Evolutionary conservation across 2,888 invertebrate species (phyloP), one percentile per base, ranked within the genome.

Genomic region (Mythimna albipuncta): DNA sequence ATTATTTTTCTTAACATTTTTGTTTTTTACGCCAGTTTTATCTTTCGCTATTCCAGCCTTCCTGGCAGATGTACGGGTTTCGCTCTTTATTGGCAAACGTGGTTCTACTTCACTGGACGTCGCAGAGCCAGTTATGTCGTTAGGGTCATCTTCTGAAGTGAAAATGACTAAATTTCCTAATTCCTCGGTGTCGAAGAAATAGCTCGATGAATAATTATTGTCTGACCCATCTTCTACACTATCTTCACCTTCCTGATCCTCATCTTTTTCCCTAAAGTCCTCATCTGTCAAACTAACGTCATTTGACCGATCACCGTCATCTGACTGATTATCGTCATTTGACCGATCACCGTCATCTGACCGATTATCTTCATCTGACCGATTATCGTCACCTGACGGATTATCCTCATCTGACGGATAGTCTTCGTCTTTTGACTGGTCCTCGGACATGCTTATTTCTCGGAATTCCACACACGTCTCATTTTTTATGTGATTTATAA

Each of bases 381-480:
- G 4, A 44, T 44, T 13, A 44, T 13, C 10, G 11, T 44, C 44
- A 47, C 19, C 19, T 47, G 47, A 1, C 2, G 5, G 1, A 47
- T 47, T 19, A 47, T 16, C 47, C 5, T 47, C 47, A 16, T 47
- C 16, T 47, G 44, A 0, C 44, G 5, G 44, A 13, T 44, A 2
- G 6, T 16, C 13, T 47, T 5, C 47, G 5, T 16, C 7, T 5
- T 50, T 13, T 19, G 3, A 5, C 1, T 2, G 5, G 19, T 4
- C 6, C 6, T 13, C 7, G 2, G 19, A 16, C 26, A 6, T 16
- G 16, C 13, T 16, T n/a, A 89, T 63, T 41, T 94, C 90, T 71
- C 83, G 83, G 74, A 96, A 96, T 80, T 90, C 83, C 57, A 96
- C 86, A 72, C 96, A 96, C 0, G 96, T 95, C 79, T 95, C 95